phyloP scores from a whole-genome alignment of 1,140 invertebrate species.

The Drosophila navojoa region DNA sequence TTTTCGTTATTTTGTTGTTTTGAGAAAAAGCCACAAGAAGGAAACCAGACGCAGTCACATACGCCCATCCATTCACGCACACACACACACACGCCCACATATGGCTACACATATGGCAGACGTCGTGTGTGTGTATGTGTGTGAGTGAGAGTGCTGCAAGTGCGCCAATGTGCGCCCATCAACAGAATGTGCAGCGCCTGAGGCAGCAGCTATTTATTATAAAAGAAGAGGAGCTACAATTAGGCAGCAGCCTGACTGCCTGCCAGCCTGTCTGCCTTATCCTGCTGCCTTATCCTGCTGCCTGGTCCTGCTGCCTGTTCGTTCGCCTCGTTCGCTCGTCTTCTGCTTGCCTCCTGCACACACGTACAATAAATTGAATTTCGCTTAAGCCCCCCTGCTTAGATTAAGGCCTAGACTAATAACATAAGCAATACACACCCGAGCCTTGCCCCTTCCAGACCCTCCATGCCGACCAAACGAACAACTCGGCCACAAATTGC shows the following conservation, averaged over 20 bases:
- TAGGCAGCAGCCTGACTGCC: slow-evolving; percentile 37
- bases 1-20: slow-evolving; percentile 67
- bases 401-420: slow-evolving; percentile 73
- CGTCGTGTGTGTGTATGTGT: slow-evolving; percentile 35
- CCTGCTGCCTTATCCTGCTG: not conserved
- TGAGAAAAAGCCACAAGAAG: slow-evolving; percentile 72
- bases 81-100: slow-evolving; percentile 12
- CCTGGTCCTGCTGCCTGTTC: not conserved
- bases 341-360: slow-evolving; percentile 43
- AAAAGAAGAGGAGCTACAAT: slow-evolving; percentile 48
- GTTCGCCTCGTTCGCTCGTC: not conserved
- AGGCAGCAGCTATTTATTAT: slow-evolving; percentile 54
- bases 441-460: not conserved
- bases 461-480: slow-evolving; percentile 8
- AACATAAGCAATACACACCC: slow-evolving; percentile 40
- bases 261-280: no score
- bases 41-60: slow-evolving; percentile 36
- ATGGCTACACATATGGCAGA: slow-evolving; percentile 56
- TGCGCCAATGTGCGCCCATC: slow-evolving; percentile 26
- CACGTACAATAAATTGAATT: slow-evolving; percentile 76
- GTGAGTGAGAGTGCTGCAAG: slow-evolving; percentile 7
- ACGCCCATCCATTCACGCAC: not conserved
- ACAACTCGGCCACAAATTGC: slow-evolving; percentile 46
- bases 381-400: slow-evolving; percentile 56
- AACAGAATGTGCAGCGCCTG: slow-evolving; percentile 51